Evolutionary conservation across 2,113 vertebrate species (phyloP).

Genomic region (Epinephelus lanceolatus): DNA sequence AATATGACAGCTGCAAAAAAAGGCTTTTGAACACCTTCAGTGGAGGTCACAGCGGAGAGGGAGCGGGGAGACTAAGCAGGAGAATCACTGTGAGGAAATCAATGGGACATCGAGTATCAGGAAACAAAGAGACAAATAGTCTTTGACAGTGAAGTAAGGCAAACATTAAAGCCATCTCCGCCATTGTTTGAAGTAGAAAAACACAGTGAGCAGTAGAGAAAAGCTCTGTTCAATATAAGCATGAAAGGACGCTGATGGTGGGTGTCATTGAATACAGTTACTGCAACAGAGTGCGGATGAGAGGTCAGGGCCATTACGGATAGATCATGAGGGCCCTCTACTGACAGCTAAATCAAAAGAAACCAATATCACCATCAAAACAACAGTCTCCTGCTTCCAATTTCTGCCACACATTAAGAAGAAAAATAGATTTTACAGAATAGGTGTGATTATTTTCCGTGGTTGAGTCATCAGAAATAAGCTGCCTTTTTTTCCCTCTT

Average conservation of each 20-base stretch:
- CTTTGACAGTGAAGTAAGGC: constrained; percentile 31
- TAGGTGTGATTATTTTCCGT: constrained; percentile 37
- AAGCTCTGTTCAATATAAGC: constrained; percentile 47
- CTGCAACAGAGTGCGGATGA: constrained; percentile 35
- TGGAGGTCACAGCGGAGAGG: constrained; percentile 35
- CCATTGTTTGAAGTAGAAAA: constrained; percentile 49
- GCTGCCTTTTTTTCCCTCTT: not conserved
- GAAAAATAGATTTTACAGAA: constrained; percentile 34
- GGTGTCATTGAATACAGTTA: constrained; percentile 46
- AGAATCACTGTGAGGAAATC: constrained; percentile 48
- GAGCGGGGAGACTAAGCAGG: not conserved
- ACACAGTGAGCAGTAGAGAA: constrained; percentile 10
- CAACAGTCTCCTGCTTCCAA: constrained; percentile 20
- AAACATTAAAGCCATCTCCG: constrained; percentile 36
- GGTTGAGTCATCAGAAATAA: constrained; percentile 51
- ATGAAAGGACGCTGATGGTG: constrained; percentile 52
- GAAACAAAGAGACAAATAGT: constrained; percentile 45
- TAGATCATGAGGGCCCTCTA: constrained; percentile 76
- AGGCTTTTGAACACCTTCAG: constrained; percentile 33
- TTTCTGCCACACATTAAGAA: constrained; percentile 21
- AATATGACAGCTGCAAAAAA: constrained; percentile 41
- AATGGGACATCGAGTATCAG: constrained; percentile 49
- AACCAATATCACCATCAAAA: constrained; percentile 39
- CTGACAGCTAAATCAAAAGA: constrained; percentile 72
- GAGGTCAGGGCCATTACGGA: constrained; percentile 66